phyloP scores from a whole-genome alignment of 1,140 invertebrate species.

The Leucophenga varia region DNA sequence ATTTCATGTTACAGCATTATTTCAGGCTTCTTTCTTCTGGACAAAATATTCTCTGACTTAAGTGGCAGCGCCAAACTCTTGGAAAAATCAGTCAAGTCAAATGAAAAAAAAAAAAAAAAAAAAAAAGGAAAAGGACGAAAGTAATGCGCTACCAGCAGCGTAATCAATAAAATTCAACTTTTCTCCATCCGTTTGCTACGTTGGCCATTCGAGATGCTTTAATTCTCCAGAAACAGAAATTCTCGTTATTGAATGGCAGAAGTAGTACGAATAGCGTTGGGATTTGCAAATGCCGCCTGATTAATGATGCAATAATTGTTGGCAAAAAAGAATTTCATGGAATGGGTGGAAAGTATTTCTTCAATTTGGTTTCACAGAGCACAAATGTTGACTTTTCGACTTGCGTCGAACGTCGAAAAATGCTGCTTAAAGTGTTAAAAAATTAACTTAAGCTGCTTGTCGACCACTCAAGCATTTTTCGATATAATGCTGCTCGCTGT shows the following conservation, averaged over 20 bases:
- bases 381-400: too few relatives aligned
- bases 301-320: constrained; percentile 55
- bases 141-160: constrained; percentile 1
- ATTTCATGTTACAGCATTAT: constrained; percentile 22
- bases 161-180: constrained; percentile 54
- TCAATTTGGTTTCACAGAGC: not conserved
- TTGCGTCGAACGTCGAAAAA: too few relatives aligned
- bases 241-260: constrained; percentile 27
- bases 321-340: constrained; percentile 13
- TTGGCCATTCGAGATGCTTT: not conserved
- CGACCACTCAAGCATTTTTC: not conserved
- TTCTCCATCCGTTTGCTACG: constrained; percentile 25
- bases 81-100: too few relatives aligned
- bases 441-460: constrained; percentile 33
- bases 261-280: not conserved
- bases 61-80: too few relatives aligned
- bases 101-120: too few relatives aligned
- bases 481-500: not conserved
- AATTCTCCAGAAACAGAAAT: too few relatives aligned
- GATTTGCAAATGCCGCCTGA: constrained; percentile 50
- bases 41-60: too few relatives aligned
- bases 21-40: too few relatives aligned
- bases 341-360: not conserved
- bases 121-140: too few relatives aligned
- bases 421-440: constrained; percentile 52